Percentiles rank a stretch among this genome's conserved stretches.
phyloP scores from a whole-genome alignment of 2,797 vertebrate genomes.

The Natrix natrix region DNA sequence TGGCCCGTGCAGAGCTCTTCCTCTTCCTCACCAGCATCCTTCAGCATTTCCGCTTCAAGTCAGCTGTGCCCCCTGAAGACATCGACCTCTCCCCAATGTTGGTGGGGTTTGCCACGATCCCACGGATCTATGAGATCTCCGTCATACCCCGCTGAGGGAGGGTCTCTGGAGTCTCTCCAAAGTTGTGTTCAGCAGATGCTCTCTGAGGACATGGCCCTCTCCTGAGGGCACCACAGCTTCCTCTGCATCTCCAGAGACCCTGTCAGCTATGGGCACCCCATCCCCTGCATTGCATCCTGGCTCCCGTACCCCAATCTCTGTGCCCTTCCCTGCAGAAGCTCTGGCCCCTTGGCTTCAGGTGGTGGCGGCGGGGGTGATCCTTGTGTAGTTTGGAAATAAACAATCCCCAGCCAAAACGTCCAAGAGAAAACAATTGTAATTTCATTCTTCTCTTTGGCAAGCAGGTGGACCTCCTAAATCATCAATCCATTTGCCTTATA shows the following conservation, averaged over 20 bases:
- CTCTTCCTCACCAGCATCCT: slow-evolving; percentile 30
- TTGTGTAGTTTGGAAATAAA: too few relatives aligned
- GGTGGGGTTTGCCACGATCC: slow-evolving; percentile 4
- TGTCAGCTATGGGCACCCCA: background rate
- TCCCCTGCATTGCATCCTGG: too few relatives aligned
- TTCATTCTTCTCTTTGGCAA: too few relatives aligned
- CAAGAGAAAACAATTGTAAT: too few relatives aligned
- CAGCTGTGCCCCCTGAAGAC: background rate
- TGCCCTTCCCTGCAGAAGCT: background rate
- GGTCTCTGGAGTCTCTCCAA: background rate
- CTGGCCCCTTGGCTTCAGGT: background rate
- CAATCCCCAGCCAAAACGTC: too few relatives aligned
- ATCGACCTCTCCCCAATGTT: slow-evolving; percentile 28
- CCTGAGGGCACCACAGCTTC: background rate
- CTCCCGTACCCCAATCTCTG: background rate
- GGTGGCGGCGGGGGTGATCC: too few relatives aligned
- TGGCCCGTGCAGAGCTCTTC: slow-evolving; percentile 27
- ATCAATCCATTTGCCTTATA: too few relatives aligned
- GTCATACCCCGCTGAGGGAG: background rate
- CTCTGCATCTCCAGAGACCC: background rate
- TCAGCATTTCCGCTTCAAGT: slow-evolving; percentile 14
- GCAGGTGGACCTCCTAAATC: too few relatives aligned
- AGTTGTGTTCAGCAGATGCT: background rate
- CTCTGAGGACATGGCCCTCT: background rate
- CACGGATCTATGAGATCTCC: background rate